Evolutionary conservation across 2,888 invertebrate species (phyloP), one percentile per base, ranked within the genome.

Genomic region (Diaphora mendica): DNA sequence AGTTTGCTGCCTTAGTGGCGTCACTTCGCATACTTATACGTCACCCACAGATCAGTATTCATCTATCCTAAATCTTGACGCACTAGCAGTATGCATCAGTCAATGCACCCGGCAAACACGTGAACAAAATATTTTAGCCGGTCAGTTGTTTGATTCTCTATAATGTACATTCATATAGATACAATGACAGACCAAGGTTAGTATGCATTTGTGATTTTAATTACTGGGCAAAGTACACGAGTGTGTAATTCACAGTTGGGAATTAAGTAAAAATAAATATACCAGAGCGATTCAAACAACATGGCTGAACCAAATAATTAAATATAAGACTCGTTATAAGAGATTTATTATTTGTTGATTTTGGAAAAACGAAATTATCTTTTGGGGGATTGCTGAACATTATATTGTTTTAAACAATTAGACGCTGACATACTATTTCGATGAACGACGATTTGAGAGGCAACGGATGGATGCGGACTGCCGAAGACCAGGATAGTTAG

Each of bases 151-250:
- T 77, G 75, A 77, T 75, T 77, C 35, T 35, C 55, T 33, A 55
- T 17, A 68, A 62, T 15, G 59, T 68, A 68, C 48, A 51, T 68
- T 51, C 23, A 48, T 73, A 74, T 80, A 76, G 79, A 81, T 77
- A 87, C 86, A 79, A 86, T 81, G 85, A 79, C 85, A 83, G 73
- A 79, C 84, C 87, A 87, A 87, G 86, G 88, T 84, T 85, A 83
- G 82, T 83, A 81, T 85, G 84, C 87, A 88, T 82, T 85, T 86
- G 83, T 84, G 81, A 83, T 85, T 83, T 78, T 83, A 81, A 85
- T 85, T 83, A 84, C 76, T 64, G 77, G 39, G 51, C 82, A 75
- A 80, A 77, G 77, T 80, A 74, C 80, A 79, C 79, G 78, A 80
- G 84, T 84, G 80, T 85, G 62, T 62, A 62, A 76, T 80, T 81